A percentile compares a stretch with the other conserved stretches of the same genome.
Conservation (phyloP, 23 tunicate species). For the Styela plicata region DNA sequence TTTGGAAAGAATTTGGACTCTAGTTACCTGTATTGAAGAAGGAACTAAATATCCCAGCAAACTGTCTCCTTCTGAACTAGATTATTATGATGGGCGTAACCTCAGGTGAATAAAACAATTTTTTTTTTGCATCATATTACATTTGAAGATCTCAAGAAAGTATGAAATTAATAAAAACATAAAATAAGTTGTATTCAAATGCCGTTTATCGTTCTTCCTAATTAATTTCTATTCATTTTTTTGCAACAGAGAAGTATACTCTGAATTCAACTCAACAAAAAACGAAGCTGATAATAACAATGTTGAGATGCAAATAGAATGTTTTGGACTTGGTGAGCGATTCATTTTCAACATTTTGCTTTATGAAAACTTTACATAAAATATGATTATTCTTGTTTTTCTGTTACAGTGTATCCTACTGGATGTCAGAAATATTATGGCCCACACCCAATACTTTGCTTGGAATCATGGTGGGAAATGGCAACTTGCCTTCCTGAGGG, state of each 20-base stretch:
- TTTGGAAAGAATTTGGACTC: constrained; percentile 4
- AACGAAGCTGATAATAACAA: background rate
- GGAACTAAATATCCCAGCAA: constrained; percentile 6
- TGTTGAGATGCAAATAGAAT: constrained; percentile 7
- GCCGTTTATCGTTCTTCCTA: no score
- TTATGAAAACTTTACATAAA: no score
- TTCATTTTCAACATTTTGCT: background rate
- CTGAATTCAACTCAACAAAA: constrained; percentile 5
- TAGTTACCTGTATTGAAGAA: background rate
- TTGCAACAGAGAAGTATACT: background rate
- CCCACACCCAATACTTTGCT: constrained; percentile 12
- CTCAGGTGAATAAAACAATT: constrained; percentile 4
- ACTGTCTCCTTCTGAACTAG: background rate
- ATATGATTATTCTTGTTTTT: background rate
- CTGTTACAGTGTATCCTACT: background rate
- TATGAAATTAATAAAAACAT: no score
- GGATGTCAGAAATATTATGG: constrained; percentile 16
- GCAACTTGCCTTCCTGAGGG: constrained; percentile 7
- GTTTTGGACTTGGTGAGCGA: constrained; percentile 13
- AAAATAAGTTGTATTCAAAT: no score
- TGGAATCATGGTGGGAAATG: background rate
- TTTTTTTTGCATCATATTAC: background rate
- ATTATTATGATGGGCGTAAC: background rate
- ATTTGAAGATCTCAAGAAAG: constrained; percentile 1
- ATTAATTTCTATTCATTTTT: no score